Evolutionary conservation across 2,113 vertebrate species (phyloP).

Genomic region (Cariama cristata): DNA sequence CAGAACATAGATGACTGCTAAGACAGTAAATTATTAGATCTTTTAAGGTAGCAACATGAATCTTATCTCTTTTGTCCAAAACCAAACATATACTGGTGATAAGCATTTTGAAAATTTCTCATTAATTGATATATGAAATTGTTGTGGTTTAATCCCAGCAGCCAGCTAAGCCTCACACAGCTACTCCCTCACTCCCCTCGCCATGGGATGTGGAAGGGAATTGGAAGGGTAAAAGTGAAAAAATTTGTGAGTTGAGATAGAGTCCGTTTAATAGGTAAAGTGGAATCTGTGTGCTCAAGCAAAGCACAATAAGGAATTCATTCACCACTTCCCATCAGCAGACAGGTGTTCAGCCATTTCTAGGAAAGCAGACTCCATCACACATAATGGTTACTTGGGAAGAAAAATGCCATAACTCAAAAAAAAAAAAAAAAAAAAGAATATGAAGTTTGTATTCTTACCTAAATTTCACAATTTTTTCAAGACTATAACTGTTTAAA

Average conservation of each 20-base stretch:
- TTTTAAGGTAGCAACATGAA: not conserved
- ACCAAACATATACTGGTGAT: not conserved
- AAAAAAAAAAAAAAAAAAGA: too few species aligned
- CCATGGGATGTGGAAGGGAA: too few species aligned
- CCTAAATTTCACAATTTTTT: not conserved
- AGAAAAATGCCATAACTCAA: not conserved
- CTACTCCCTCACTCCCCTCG: fast-evolving
- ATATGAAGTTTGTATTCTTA: too few species aligned
- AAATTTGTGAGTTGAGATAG: too few species aligned
- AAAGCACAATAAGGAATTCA: too few species aligned
- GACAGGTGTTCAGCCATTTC: too few species aligned
- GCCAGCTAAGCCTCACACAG: not conserved
- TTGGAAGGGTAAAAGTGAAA: too few species aligned
- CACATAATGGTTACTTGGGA: fast-evolving
- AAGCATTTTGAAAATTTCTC: not conserved
- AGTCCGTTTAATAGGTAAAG: too few species aligned
- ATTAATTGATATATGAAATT: not conserved
- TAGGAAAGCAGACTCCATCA: too few species aligned
- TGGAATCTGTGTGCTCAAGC: too few species aligned
- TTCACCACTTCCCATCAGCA: too few species aligned
- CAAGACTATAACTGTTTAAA: not conserved
- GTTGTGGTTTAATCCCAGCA: not conserved
- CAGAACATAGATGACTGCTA: not conserved
- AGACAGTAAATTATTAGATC: not conserved
- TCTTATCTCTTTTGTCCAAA: not conserved